phyloP scores from a whole-genome alignment of 2,888 invertebrate genomes.

The Chrysina gloriosa region DNA sequence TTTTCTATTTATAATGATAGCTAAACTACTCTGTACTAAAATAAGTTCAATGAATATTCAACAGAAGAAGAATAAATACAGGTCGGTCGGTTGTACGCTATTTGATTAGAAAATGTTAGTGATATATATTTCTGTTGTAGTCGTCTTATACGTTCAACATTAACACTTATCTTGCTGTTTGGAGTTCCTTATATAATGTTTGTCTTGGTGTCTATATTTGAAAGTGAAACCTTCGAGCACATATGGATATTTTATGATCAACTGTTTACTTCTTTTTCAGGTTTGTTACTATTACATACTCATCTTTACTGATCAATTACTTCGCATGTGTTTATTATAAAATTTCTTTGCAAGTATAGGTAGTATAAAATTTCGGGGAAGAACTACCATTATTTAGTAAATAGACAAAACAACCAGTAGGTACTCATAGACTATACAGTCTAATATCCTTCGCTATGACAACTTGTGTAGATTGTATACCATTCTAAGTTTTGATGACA shows the following conservation, averaged over 20 bases:
- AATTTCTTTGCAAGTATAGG: too few relatives aligned
- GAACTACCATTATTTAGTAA: too few relatives aligned
- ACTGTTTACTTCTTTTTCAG: constrained; percentile 75
- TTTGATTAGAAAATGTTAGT: neutral
- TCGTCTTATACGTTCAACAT: constrained; percentile 72
- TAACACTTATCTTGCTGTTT: constrained; percentile 75
- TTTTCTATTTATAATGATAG: constrained; percentile 73
- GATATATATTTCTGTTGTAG: constrained; percentile 59
- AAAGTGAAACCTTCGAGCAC: constrained; percentile 67
- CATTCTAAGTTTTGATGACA: too few relatives aligned
- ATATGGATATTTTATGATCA: constrained; percentile 75
- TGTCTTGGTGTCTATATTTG: constrained; percentile 65
- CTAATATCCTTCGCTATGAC: too few relatives aligned
- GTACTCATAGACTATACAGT: too few relatives aligned
- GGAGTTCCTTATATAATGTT: constrained; percentile 74
- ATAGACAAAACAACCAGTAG: too few relatives aligned
- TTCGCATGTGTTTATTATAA: too few relatives aligned
- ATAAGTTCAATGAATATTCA: constrained; percentile 70
- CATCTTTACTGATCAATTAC: neutral
- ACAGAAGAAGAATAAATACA: constrained; percentile 70
- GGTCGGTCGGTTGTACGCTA: constrained; percentile 61
- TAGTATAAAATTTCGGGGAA: too few relatives aligned
- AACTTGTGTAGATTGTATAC: too few relatives aligned
- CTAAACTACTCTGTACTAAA: constrained; percentile 69
- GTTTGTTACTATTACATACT: constrained; percentile 59